Conservation (phyloP, 2,888 invertebrate species). For the Scelioninae gen. 1 region DNA sequence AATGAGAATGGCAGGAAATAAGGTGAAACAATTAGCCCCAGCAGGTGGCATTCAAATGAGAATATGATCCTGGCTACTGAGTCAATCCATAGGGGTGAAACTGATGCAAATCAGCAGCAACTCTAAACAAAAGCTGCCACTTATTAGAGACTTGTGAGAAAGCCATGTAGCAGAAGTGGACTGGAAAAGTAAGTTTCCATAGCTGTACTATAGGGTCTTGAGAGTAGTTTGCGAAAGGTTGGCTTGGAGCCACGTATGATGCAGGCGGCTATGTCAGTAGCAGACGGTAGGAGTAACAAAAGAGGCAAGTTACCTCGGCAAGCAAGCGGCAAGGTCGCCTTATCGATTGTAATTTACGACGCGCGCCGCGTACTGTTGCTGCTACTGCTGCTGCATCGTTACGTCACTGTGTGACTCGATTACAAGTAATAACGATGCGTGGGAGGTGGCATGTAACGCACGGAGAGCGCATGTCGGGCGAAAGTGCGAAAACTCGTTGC, state of each 20-base stretch:
- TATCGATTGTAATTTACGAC: constrained; percentile 81
- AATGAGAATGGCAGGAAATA: constrained; percentile 28
- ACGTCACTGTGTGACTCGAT: constrained; percentile 75
- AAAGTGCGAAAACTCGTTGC: constrained; percentile 68
- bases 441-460: constrained; percentile 67
- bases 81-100: constrained; percentile 4
- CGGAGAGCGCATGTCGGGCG: constrained; percentile 60
- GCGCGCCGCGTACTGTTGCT: constrained; percentile 70
- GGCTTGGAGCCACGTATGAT: constrained; percentile 39
- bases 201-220: too few species aligned
- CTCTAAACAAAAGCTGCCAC: too few species aligned
- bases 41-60: constrained; percentile 30
- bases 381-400: constrained; percentile 72
- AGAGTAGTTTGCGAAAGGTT: constrained; percentile 33
- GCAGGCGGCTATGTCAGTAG: constrained; percentile 30
- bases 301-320: constrained; percentile 64
- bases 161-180: too few species aligned
- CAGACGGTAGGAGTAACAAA: constrained; percentile 60
- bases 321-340: constrained; percentile 77
- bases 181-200: neutral
- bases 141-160: too few species aligned
- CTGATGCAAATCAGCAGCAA: constrained; percentile 13
- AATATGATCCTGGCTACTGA: too few species aligned
- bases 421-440: constrained; percentile 69
- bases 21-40: constrained; percentile 19